phyloP scores from a whole-genome alignment of 2,113 vertebrate species.

The Leptobrachium leishanense region DNA sequence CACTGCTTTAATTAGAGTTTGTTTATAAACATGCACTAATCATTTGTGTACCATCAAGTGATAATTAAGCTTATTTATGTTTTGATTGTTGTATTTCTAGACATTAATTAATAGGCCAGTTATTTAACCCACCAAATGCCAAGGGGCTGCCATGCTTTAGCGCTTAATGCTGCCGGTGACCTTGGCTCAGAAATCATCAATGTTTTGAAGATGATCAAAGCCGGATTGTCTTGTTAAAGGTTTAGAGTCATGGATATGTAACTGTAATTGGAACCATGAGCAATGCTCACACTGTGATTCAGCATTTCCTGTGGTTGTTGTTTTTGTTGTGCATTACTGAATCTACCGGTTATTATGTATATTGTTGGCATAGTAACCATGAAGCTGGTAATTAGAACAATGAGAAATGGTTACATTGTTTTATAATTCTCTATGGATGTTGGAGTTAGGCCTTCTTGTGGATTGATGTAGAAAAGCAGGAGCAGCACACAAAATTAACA shows the following conservation, averaged over 20 bases:
- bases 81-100: not conserved
- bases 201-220: not conserved
- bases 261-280: not conserved
- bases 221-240: not conserved
- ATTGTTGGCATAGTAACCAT: no score
- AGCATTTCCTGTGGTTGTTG: not conserved
- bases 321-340: no score
- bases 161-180: no score
- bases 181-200: not conserved
- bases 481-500: no score
- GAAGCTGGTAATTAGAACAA: not conserved
- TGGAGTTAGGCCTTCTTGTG: no score
- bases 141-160: no score
- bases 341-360: no score
- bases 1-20: not conserved
- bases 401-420: not conserved
- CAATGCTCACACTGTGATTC: not conserved
- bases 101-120: not conserved
- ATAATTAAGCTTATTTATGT: conserved; percentile 9
- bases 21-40: conserved; percentile 9
- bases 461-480: no score
- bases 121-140: no score
- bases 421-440: not conserved
- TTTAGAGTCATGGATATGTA: not conserved
- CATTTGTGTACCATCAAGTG: conserved; percentile 3